A percentile compares a stretch with the other conserved stretches of the same genome.
These are phyloP conservation scores for Progne subis DNA, from an alignment of 2,113 vertebrate genomes.

Conservation along the genomic window DNA sequence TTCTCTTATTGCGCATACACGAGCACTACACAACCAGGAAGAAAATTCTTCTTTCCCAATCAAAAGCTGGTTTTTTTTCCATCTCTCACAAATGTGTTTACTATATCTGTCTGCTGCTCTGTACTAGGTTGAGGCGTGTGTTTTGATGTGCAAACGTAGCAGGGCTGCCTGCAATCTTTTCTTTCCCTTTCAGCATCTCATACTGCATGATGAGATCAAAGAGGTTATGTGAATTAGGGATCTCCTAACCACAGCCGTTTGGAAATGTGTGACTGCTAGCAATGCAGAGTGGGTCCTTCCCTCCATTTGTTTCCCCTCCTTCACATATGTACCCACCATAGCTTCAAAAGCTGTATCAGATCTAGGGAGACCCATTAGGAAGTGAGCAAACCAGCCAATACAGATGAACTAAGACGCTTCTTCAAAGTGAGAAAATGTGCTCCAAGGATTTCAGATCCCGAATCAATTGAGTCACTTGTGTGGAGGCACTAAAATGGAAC, in stretches of 20 bases:
- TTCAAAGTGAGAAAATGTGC: slow-evolving; percentile 25
- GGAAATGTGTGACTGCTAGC: background rate
- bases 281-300: background rate
- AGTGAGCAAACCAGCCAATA: background rate
- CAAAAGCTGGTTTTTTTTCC: background rate
- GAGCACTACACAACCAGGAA: background rate
- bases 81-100: background rate
- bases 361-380: slow-evolving; percentile 18
- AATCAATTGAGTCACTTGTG: background rate
- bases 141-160: background rate
- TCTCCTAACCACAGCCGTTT: slow-evolving; percentile 1
- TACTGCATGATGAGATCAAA: slow-evolving; percentile 11
- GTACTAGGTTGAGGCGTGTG: accelerated
- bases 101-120: background rate
- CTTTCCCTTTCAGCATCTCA: background rate
- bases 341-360: slow-evolving; percentile 3
- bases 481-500: background rate
- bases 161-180: background rate
- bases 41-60: background rate
- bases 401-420: background rate
- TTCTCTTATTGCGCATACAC: background rate
- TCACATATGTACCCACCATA: background rate
- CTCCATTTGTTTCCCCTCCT: background rate
- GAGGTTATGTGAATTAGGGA: slow-evolving; percentile 9
- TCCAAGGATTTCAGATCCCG: slow-evolving; percentile 23